Conservation (phyloP, 2,888 invertebrate genomes). For the Diarsia mendica region DNA sequence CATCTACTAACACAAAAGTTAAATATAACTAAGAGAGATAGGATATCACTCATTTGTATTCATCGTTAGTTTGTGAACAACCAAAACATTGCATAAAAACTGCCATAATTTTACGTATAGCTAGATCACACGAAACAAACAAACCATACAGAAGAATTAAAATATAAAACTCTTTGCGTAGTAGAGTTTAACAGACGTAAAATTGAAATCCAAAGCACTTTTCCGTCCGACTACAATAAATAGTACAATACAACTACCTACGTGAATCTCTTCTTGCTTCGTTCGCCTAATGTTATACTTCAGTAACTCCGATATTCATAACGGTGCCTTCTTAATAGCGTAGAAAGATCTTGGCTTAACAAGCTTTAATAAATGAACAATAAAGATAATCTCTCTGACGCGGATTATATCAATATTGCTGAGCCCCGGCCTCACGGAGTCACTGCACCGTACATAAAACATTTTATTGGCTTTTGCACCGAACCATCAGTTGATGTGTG, state of each 20-base stretch:
- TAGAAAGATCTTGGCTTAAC: conserved; percentile 54
- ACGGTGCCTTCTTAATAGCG: conserved; percentile 56
- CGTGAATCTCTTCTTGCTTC: conserved; percentile 57
- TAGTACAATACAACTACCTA: conserved; percentile 53
- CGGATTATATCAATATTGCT: conserved; percentile 68
- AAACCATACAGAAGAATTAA: conserved; percentile 27
- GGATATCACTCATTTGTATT: conserved; percentile 8
- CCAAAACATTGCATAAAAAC: background rate
- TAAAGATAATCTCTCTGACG: conserved; percentile 48
- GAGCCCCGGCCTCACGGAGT: conserved; percentile 67
- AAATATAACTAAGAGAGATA: background rate
- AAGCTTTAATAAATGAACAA: conserved; percentile 63
- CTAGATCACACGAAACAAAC: conserved; percentile 21
- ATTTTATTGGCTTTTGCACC: conserved; percentile 79
- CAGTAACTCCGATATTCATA: conserved; percentile 63
- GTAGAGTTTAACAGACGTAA: conserved; percentile 63
- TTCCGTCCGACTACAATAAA: conserved; percentile 63
- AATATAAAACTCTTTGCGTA: conserved; percentile 40
- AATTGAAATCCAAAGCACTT: conserved; percentile 68
- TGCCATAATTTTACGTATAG: background rate
- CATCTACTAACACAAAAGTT: conserved; percentile 18
- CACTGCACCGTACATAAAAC: conserved; percentile 75
- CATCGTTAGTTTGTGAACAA: conserved; percentile 16
- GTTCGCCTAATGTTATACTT: conserved; percentile 66
- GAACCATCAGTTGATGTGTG: conserved; percentile 71